These are phyloP conservation scores for Papilio protenor DNA, from an alignment of 2,888 invertebrate species.

Conservation along the genomic window DNA sequence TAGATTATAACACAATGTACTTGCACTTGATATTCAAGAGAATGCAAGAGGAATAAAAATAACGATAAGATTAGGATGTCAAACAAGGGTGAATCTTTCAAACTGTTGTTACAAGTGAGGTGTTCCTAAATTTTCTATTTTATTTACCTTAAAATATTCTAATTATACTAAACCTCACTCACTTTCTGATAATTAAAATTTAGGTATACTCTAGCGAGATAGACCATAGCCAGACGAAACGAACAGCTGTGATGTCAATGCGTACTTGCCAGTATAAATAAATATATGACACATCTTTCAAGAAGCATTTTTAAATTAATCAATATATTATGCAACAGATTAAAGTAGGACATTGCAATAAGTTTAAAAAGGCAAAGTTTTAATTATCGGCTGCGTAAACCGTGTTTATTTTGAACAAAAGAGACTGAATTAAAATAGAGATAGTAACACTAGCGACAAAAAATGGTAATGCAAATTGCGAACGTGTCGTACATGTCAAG, in stretches of 20 bases:
- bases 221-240: constrained; percentile 74
- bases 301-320: background rate
- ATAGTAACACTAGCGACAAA: constrained; percentile 2
- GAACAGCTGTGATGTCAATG: constrained; percentile 84
- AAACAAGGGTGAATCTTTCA: constrained; percentile 66
- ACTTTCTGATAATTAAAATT: constrained; percentile 78
- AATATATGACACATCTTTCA: constrained; percentile 33
- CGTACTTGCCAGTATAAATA: constrained; percentile 63
- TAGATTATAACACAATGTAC: constrained; percentile 58
- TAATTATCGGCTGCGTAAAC: background rate
- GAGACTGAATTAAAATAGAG: background rate
- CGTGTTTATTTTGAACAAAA: background rate
- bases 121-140: constrained; percentile 52
- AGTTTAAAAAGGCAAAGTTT: background rate
- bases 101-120: constrained; percentile 54
- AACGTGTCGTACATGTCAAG: constrained; percentile 37
- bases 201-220: constrained; percentile 66
- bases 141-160: constrained; percentile 56
- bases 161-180: constrained; percentile 69
- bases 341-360: background rate
- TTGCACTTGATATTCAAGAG: constrained; percentile 69
- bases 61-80: constrained; percentile 67
- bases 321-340: background rate
- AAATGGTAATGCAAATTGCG: constrained; percentile 13
- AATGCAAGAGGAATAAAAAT: constrained; percentile 70